Evolutionary conservation across 2,113 vertebrate genomes (phyloP).

Genomic region (Fregetta grallaria): DNA sequence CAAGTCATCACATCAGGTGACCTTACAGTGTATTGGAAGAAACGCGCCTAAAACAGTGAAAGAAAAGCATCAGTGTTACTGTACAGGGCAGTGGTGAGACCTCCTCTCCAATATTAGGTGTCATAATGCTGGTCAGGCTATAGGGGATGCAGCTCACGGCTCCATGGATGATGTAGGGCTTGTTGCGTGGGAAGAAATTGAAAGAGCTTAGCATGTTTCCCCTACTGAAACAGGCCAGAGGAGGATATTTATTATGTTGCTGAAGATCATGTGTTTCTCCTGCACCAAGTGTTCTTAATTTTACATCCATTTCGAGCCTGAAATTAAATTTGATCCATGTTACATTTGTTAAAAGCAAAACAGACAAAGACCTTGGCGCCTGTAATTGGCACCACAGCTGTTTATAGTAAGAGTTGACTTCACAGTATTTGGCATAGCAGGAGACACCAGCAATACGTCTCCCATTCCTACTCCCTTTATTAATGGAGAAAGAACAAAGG

Average conservation of each 20-base stretch:
- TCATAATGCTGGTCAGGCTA: not conserved
- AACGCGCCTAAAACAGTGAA: not conserved
- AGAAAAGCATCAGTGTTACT: not conserved
- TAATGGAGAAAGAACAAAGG: not conserved
- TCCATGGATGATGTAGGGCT: not conserved
- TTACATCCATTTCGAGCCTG: not conserved
- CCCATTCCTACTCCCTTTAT: not conserved
- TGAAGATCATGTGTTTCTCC: not conserved
- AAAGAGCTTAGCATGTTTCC: not conserved
- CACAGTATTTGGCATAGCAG: not conserved
- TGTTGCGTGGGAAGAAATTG: not conserved
- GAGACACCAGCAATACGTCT: not conserved
- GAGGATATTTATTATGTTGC: not conserved
- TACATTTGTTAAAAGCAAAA: conserved; percentile 10
- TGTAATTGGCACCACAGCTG: not conserved
- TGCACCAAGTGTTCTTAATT: conserved; percentile 27
- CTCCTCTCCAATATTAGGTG: not conserved
- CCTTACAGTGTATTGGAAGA: not conserved
- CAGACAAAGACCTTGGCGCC: not conserved
- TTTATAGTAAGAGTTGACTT: not conserved
- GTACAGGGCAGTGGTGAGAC: not conserved
- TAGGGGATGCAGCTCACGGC: not conserved
- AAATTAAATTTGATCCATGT: conserved; percentile 31
- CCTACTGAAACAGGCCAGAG: not conserved
- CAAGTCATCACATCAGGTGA: not conserved